Percentiles rank a stretch among this genome's conserved stretches.
Evolutionary conservation across 2,888 invertebrate species (phyloP).

Genomic region (Nomada ruficornis): DNA sequence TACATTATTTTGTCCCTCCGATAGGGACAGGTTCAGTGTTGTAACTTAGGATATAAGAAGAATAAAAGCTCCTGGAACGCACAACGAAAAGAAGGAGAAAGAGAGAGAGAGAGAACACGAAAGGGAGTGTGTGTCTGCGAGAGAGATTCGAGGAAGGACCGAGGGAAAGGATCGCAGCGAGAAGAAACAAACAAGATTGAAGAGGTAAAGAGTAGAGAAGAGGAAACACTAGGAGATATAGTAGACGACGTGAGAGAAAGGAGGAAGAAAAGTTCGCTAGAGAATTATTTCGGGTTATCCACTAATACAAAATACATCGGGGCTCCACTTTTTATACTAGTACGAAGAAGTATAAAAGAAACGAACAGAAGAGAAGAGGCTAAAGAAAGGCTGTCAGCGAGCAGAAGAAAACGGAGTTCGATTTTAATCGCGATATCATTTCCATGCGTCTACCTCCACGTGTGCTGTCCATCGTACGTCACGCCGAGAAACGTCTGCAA

Average conservation of each 20-base stretch:
- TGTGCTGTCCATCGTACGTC: slow-evolving; percentile 52
- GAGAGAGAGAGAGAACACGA: slow-evolving; percentile 34
- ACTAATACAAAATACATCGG: slow-evolving; percentile 43
- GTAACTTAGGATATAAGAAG: slow-evolving; percentile 82
- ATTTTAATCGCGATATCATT: slow-evolving; percentile 53
- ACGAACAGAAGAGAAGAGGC: slow-evolving; percentile 14
- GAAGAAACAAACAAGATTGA: slow-evolving; percentile 24
- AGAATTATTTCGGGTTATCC: slow-evolving; percentile 34
- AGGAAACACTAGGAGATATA: slow-evolving; percentile 39
- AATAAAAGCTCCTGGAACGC: slow-evolving; percentile 77
- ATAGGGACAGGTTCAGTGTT: slow-evolving; percentile 82
- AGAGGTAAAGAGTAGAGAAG: slow-evolving; percentile 22
- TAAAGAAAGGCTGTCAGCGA: not conserved
- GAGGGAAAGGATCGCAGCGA: slow-evolving; percentile 23
- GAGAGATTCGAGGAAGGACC: slow-evolving; percentile 51
- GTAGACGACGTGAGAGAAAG: slow-evolving; percentile 36
- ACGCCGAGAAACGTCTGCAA: slow-evolving; percentile 16
- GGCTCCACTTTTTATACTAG: slow-evolving; percentile 72
- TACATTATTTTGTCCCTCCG: slow-evolving; percentile 83
- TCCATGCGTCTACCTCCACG: slow-evolving; percentile 63
- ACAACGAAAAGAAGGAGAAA: slow-evolving; percentile 65
- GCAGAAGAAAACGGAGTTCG: slow-evolving; percentile 27
- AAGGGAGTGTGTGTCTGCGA: slow-evolving; percentile 23
- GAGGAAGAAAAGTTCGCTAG: slow-evolving; percentile 33
- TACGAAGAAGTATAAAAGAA: slow-evolving; percentile 55